Evolutionary conservation across 2,888 invertebrate genomes (phyloP), one percentile per base, ranked within the genome.

Genomic region (Phoenoteleia sp.): DNA sequence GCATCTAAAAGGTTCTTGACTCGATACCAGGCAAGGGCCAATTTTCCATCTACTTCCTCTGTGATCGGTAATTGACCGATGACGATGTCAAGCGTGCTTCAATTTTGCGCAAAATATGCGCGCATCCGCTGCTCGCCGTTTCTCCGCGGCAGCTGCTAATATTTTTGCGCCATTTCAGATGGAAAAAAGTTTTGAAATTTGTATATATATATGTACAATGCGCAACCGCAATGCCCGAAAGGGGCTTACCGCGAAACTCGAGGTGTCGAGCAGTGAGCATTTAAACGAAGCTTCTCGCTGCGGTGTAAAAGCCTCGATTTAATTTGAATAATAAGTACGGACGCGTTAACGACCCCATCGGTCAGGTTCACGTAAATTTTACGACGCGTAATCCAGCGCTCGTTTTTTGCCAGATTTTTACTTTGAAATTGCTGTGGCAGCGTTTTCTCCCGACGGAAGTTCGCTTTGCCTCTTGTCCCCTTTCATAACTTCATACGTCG

Each of bases 261-360:
- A 36, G 60, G 77, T 49, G 76, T 69, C 69, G 67, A 52, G 77
- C 76, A 82, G 80, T 62, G 81, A 85, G 81, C 84, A 77, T 84
- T 87, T 84, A 85, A 87, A 84, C 84, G 80, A 69, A 80, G 66
- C 84, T 81, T 29, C 66, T 83, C 82, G 83, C 54, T 69, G 66
- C 77, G 77, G 81, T 66, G 71, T 89, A 89, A 89, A 87, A 86
- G 85, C 81, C 75, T 79, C 81, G 88, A 87, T 89, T 90, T 88
- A 87, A 90, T 89, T 90, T 89, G 90, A 89, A 90, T 90, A 90
- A 90, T 90, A 90, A 90, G 89, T 84, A 86, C 85, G 89, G 87
- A 85, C 81, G 84, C 88, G 88, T 87, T 89, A 90, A 89, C 89
- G 88, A 87, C 84, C 85, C 87, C 89, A 85, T 88, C 87, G 89